Conservation (phyloP, 2,888 invertebrate species). For the Liodrosophila aerea region DNA sequence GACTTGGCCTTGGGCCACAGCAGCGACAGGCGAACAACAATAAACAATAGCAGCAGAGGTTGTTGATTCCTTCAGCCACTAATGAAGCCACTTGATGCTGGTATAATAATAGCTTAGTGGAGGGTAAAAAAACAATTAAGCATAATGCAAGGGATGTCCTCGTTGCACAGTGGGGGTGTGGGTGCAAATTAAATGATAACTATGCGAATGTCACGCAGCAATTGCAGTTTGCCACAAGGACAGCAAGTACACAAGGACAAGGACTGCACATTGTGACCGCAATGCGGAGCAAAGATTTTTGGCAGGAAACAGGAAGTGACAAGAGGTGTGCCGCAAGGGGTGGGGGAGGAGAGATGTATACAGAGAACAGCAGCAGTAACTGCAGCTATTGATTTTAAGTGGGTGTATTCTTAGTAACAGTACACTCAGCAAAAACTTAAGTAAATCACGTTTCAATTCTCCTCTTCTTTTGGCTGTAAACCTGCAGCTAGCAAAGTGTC, state of each 20-base stretch:
- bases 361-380: conserved; percentile 22
- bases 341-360: conserved; percentile 4
- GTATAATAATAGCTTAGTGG: no score
- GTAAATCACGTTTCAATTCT: background rate
- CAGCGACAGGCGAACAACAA: conserved; percentile 5
- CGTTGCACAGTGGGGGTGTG: conserved; percentile 10
- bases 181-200: conserved; percentile 39
- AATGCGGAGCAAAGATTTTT: conserved; percentile 25
- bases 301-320: conserved; percentile 23
- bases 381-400: conserved; percentile 65
- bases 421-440: background rate
- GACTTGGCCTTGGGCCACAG: conserved; percentile 27
- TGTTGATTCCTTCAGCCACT: conserved; percentile 11
- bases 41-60: conserved; percentile 16
- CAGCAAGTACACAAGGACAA: conserved; percentile 23
- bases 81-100: conserved; percentile 50
- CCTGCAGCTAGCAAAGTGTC: no score
- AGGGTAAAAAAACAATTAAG: conserved; percentile 34
- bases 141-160: conserved; percentile 29
- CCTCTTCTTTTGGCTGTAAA: background rate
- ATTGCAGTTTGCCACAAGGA: conserved; percentile 39
- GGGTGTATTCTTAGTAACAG: conserved; percentile 26
- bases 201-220: conserved; percentile 36
- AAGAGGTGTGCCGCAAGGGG: conserved; percentile 4
- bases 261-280: conserved; percentile 21